Conservation (phyloP, 2,888 invertebrate genomes). For the Lasioglossum morio region DNA sequence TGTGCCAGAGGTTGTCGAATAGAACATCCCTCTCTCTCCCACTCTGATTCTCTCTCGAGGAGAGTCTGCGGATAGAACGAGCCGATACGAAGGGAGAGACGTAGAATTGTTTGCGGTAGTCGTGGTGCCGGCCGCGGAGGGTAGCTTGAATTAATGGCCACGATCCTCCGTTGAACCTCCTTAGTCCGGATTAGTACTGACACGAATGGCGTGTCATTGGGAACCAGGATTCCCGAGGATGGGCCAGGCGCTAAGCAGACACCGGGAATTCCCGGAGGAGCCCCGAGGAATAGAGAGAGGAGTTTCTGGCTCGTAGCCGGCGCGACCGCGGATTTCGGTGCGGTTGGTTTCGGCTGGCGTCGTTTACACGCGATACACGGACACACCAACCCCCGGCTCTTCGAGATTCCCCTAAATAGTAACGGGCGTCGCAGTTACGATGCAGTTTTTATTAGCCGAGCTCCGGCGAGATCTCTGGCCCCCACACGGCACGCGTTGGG, state of each 20-base stretch:
- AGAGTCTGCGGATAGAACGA: neutral
- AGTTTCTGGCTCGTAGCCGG: conserved; percentile 38
- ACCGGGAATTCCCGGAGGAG: conserved; percentile 45
- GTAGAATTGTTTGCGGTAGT: conserved; percentile 61
- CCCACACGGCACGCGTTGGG: conserved; percentile 2
- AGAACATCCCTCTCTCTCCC: too few species aligned
- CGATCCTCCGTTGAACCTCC: conserved; percentile 75
- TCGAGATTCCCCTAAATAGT: conserved; percentile 43
- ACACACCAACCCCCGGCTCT: neutral
- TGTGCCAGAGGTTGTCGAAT: neutral
- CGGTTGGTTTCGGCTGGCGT: conserved; percentile 2
- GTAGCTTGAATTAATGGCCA: conserved; percentile 75
- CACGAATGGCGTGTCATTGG: conserved; percentile 78
- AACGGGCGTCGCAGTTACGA: conserved; percentile 43
- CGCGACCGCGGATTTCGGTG: conserved; percentile 59
- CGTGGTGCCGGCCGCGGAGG: conserved; percentile 39
- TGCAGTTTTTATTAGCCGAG: conserved; percentile 56
- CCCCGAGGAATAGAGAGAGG: conserved; percentile 2
- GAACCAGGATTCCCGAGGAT: conserved; percentile 70
- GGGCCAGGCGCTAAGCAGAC: conserved; percentile 53
- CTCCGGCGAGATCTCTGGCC: neutral
- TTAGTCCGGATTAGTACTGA: conserved; percentile 78
- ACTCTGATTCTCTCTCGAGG: too few species aligned
- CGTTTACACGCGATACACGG: conserved; percentile 56
- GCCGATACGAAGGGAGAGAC: conserved; percentile 19